A percentile compares a stretch with the other conserved stretches of the same genome.
These are phyloP conservation scores for Hyposoter dolosus DNA, from an alignment of 2,888 invertebrate genomes.

Conservation along the genomic window DNA sequence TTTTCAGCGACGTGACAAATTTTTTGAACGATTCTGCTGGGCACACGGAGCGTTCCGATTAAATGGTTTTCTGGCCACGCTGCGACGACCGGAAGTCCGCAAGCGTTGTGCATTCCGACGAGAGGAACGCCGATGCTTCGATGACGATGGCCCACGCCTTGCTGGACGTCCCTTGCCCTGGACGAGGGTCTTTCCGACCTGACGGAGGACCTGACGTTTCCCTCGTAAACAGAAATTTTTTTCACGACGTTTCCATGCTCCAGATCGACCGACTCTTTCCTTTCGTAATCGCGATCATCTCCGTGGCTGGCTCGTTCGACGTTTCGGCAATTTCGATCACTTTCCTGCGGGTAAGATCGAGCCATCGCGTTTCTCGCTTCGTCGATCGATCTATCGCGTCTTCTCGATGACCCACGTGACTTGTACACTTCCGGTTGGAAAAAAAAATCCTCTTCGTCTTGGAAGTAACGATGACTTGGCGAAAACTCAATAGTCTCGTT, in stretches of 20 bases:
- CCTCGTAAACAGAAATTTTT: conserved; percentile 81
- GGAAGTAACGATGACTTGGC: conserved; percentile 63
- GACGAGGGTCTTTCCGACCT: conserved; percentile 31
- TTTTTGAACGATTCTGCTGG: conserved; percentile 33
- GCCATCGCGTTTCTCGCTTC: neutral
- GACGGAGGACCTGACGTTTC: conserved; percentile 70
- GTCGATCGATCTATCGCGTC: neutral
- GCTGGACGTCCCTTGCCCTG: neutral
- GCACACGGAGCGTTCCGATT: conserved; percentile 51
- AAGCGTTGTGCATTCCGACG: conserved; percentile 82
- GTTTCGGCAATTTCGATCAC: conserved; percentile 3
- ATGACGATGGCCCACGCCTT: conserved; percentile 68
- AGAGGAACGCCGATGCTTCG: conserved; percentile 81
- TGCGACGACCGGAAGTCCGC: conserved; percentile 79
- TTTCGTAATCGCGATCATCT: neutral
- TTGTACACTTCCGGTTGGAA: conserved; percentile 32
- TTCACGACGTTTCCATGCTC: conserved; percentile 78
- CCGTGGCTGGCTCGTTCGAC: neutral
- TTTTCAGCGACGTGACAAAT: conserved; percentile 23
- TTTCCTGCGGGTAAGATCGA: neutral
- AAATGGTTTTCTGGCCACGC: conserved; percentile 69
- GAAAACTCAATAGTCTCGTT: conserved; percentile 30
- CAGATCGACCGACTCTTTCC: conserved; percentile 64
- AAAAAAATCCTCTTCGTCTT: conserved; percentile 50
- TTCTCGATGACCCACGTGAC: conserved; percentile 25